A percentile compares a stretch with the other conserved stretches of the same genome.
phyloP scores from a whole-genome alignment of 2,888 invertebrate species.

The Craniophora ligustri region DNA sequence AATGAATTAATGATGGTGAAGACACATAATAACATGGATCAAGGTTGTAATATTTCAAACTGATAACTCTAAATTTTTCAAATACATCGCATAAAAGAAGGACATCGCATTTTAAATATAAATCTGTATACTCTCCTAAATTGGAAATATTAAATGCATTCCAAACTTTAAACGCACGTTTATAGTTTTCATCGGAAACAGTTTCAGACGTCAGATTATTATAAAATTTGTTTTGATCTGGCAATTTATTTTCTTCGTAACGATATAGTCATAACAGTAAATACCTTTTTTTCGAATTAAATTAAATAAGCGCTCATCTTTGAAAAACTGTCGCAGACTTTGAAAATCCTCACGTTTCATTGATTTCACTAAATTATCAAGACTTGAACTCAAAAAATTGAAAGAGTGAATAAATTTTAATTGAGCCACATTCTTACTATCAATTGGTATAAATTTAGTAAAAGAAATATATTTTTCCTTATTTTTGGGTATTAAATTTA shows the following conservation, averaged over 20 bases:
- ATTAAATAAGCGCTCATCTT: background rate
- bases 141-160: background rate
- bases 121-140: background rate
- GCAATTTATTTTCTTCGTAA: background rate
- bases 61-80: too few species aligned
- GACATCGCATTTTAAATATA: too few species aligned
- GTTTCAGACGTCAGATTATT: background rate
- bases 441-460: background rate
- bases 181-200: background rate
- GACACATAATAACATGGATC: too few species aligned
- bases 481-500: slow-evolving; percentile 4
- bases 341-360: background rate
- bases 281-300: too few species aligned
- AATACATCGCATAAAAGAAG: too few species aligned
- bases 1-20: too few species aligned
- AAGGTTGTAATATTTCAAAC: too few species aligned
- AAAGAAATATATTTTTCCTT: slow-evolving; percentile 2
- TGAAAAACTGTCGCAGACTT: background rate
- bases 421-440: background rate
- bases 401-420: background rate
- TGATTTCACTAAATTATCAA: background rate
- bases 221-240: background rate
- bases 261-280: too few species aligned
- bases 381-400: background rate
- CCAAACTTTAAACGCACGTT: background rate